Evolutionary conservation across 2,888 invertebrate species (phyloP).

Genomic region (Eristalis intricaria): DNA sequence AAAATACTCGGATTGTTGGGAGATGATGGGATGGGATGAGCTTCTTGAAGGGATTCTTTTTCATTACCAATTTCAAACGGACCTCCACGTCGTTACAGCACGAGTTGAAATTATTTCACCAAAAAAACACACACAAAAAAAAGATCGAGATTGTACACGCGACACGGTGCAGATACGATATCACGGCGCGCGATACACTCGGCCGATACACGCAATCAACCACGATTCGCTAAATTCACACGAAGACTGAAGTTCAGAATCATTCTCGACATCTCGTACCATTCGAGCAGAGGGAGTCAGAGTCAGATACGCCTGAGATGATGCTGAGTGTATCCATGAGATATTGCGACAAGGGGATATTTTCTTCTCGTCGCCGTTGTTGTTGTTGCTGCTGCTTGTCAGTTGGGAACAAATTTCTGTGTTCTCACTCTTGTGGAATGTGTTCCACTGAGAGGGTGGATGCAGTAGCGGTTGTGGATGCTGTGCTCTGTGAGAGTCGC

Average conservation of each 20-base stretch:
- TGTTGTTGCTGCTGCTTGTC: not conserved
- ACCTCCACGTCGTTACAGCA: conserved; percentile 29
- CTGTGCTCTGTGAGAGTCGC: conserved; percentile 21
- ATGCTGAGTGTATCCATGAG: conserved; percentile 31
- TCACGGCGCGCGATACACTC: not conserved
- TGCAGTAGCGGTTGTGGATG: conserved; percentile 41
- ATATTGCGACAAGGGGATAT: conserved; percentile 62
- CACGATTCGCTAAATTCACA: conserved; percentile 79
- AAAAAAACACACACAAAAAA: not conserved
- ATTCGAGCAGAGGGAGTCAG: conserved; percentile 44
- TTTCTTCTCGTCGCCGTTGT: conserved; percentile 4
- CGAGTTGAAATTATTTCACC: not conserved
- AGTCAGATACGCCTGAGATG: not conserved
- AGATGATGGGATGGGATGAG: not conserved
- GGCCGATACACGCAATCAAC: conserved; percentile 67
- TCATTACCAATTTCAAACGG: conserved; percentile 56
- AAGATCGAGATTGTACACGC: conserved; percentile 5
- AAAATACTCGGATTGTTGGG: not conserved
- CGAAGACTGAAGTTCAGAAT: conserved; percentile 77
- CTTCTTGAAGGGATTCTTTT: conserved; percentile 32
- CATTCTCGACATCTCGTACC: conserved; percentile 43
- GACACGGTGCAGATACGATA: not conserved
- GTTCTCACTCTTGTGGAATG: conserved; percentile 1
- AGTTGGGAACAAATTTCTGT: not conserved
- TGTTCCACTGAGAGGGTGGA: conserved; percentile 4